These are phyloP conservation scores for Cheilosia grossa DNA, from an alignment of 2,888 invertebrate genomes.

Conservation along the genomic window DNA sequence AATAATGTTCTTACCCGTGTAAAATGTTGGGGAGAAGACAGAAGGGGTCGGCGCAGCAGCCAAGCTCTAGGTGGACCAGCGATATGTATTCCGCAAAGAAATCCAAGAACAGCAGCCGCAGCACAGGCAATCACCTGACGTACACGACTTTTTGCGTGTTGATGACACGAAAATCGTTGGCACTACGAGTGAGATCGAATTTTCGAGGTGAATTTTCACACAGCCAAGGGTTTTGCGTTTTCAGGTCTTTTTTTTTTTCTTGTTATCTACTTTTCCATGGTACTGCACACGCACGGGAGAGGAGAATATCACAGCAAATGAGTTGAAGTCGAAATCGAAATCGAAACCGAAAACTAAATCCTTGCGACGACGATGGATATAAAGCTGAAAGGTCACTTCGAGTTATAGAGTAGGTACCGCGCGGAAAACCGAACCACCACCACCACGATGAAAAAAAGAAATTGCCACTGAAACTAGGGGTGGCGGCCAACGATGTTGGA, in stretches of 20 bases:
- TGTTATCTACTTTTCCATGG: constrained; percentile 36
- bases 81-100: constrained; percentile 28
- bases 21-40: constrained; percentile 10
- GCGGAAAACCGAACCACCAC: constrained; percentile 52
- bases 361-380: constrained; percentile 20
- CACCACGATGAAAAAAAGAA: constrained; percentile 50
- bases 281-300: neutral
- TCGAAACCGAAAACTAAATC: constrained; percentile 18
- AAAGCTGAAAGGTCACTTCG: constrained; percentile 33
- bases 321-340: constrained; percentile 10
- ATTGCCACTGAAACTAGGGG: constrained; percentile 63
- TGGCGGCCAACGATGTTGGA: constrained; percentile 54
- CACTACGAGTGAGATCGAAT: constrained; percentile 11
- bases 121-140: constrained; percentile 50
- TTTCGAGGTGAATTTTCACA: constrained; percentile 29
- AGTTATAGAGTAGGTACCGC: constrained; percentile 10
- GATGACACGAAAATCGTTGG: constrained; percentile 37
- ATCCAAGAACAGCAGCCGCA: constrained; percentile 73
- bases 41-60: constrained; percentile 1
- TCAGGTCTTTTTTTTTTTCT: neutral
- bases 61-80: neutral
- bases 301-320: neutral
- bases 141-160: constrained; percentile 9
- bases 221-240: constrained; percentile 20
- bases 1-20: constrained; percentile 62